Evolutionary conservation across 2,888 invertebrate species (phyloP).

Genomic region (Caradrina clavipalpis): DNA sequence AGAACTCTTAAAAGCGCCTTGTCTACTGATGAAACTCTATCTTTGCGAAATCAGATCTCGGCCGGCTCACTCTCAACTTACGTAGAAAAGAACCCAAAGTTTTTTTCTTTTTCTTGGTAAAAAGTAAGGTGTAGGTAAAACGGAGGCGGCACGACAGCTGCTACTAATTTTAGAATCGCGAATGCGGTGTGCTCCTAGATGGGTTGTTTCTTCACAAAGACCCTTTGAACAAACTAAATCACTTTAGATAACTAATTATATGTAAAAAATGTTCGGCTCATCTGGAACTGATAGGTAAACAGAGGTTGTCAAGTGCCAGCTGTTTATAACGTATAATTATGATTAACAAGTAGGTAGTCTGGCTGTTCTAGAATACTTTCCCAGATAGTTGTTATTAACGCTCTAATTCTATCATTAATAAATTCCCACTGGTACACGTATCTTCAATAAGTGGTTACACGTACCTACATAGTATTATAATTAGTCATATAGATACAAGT

Average conservation of each 20-base stretch:
- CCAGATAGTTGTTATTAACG: slow-evolving; percentile 30
- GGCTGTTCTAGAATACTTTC: slow-evolving; percentile 1
- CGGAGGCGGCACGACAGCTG: slow-evolving; percentile 82
- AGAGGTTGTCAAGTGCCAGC: slow-evolving; percentile 25
- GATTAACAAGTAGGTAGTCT: slow-evolving; percentile 3
- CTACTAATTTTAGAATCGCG: slow-evolving; percentile 80
- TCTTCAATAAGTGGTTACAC: slow-evolving; percentile 3
- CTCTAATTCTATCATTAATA: slow-evolving; percentile 29
- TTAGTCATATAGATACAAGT: not conserved
- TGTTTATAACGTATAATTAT: slow-evolving; percentile 18
- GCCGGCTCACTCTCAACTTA: slow-evolving; percentile 72
- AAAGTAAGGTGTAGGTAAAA: slow-evolving; percentile 78
- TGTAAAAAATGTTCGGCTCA: slow-evolving; percentile 49
- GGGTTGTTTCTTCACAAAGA: slow-evolving; percentile 69
- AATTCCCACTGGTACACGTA: slow-evolving; percentile 10
- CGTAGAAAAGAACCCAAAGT: slow-evolving; percentile 73
- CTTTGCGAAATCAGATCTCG: slow-evolving; percentile 86
- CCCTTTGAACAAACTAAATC: slow-evolving; percentile 66
- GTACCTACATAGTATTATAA: not conserved
- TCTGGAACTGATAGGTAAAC: slow-evolving; percentile 32
- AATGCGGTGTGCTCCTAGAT: slow-evolving; percentile 69
- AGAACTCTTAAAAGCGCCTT: slow-evolving; percentile 86
- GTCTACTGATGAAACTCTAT: slow-evolving; percentile 86
- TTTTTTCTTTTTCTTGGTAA: slow-evolving; percentile 78
- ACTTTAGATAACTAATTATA: slow-evolving; percentile 65